Percentiles rank a stretch among this genome's conserved stretches.
These are phyloP conservation scores for Nannoperca obscura DNA, from an alignment of 2,797 vertebrate species.

Conservation along the genomic window DNA sequence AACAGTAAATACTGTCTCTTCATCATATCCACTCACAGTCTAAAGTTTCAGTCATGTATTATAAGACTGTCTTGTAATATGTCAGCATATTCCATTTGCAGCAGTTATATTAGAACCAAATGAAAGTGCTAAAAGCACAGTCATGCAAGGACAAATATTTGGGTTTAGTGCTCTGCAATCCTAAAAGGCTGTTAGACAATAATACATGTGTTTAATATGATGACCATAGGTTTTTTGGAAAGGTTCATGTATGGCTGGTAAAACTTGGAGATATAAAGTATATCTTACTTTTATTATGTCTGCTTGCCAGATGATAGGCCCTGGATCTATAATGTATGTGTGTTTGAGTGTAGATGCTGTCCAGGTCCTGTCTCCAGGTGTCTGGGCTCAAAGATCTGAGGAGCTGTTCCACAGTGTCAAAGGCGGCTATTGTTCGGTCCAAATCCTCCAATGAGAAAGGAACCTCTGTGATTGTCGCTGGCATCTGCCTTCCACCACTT, in stretches of 20 bases:
- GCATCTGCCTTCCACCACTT: conserved; percentile 31
- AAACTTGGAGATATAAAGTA: not conserved
- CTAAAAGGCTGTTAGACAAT: not conserved
- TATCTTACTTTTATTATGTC: conserved; percentile 92
- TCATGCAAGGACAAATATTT: not conserved
- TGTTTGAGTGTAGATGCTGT: conserved; percentile 90
- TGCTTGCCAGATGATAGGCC: conserved; percentile 87
- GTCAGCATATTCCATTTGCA: conserved; percentile 2
- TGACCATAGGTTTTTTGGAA: not conserved
- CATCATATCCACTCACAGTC: not conserved
- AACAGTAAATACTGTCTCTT: not conserved
- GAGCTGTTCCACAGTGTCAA: conserved; percentile 94
- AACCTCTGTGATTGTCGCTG: conserved; percentile 84
- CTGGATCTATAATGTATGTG: conserved; percentile 88
- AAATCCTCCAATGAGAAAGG: conserved; percentile 89
- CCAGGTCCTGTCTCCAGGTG: conserved; percentile 95
- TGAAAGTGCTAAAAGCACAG: not conserved
- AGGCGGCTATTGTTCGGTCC: conserved; percentile 91
- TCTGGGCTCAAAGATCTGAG: conserved; percentile 91
- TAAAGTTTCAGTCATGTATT: not conserved
- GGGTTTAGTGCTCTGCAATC: not conserved
- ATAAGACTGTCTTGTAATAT: not conserved
- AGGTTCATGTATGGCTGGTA: conserved; percentile 5
- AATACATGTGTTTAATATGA: not conserved
- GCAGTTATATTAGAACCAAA: not conserved